A percentile compares a stretch with the other conserved stretches of the same genome.
Conservation (phyloP, 2,888 invertebrate species). For the Lasiommata megera region DNA sequence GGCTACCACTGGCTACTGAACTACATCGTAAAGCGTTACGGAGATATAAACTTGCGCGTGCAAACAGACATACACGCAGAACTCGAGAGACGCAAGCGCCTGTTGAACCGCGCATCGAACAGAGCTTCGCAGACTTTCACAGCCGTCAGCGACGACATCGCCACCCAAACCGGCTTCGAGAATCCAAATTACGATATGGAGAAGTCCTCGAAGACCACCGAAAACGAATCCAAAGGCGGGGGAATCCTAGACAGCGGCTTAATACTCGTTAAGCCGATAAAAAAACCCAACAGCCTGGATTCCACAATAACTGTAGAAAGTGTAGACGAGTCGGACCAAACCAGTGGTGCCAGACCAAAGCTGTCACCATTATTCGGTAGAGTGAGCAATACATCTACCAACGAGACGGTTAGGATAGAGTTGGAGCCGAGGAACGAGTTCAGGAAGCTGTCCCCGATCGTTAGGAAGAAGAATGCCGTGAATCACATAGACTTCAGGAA, state of each 20-base stretch:
- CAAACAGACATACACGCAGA: constrained; percentile 83
- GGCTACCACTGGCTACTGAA: constrained; percentile 88
- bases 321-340: constrained; percentile 54
- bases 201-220: constrained; percentile 31
- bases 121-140: constrained; percentile 55
- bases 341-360: constrained; percentile 56
- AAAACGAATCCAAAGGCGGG: constrained; percentile 29
- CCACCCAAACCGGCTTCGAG: constrained; percentile 72
- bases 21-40: constrained; percentile 85
- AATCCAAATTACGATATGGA: constrained; percentile 65
- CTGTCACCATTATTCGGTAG: constrained; percentile 70
- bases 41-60: constrained; percentile 84
- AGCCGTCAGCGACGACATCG: constrained; percentile 60
- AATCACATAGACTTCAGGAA: constrained; percentile 65
- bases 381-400: constrained; percentile 47
- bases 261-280: constrained; percentile 66
- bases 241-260: constrained; percentile 49
- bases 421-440: constrained; percentile 66
- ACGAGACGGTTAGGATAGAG: constrained; percentile 60
- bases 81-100: constrained; percentile 69
- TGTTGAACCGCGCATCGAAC: constrained; percentile 61
- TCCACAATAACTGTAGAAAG: constrained; percentile 71
- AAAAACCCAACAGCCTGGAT: constrained; percentile 55
- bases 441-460: constrained; percentile 70
- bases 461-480: constrained; percentile 50